phyloP scores from a whole-genome alignment of 2,113 vertebrate genomes.

The Varanus komodoensis region DNA sequence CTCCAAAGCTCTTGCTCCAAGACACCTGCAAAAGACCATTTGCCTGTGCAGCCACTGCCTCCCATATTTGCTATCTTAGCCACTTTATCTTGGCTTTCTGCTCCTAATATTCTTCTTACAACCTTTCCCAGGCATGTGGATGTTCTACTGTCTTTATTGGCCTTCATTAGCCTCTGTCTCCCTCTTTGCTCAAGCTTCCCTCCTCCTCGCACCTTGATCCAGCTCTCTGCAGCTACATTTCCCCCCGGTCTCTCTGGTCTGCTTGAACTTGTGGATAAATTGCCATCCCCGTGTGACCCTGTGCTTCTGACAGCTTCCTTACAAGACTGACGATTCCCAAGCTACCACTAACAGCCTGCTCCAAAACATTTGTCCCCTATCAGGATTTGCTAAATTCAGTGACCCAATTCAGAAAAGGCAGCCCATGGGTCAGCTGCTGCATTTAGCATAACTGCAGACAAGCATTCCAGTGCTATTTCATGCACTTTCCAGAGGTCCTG shows the following conservation, averaged over 20 bases:
- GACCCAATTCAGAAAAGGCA: neutral
- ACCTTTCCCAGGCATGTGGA: no score
- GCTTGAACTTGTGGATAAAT: neutral
- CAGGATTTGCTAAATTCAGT: neutral
- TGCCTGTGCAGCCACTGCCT: neutral
- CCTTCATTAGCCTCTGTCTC: neutral
- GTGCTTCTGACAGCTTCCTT: constrained; percentile 7
- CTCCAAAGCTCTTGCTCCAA: neutral
- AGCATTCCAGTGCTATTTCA: neutral
- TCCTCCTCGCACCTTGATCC: neutral
- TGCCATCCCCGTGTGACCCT: neutral
- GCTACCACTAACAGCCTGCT: neutral
- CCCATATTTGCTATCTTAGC: no score
- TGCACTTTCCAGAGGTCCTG: neutral
- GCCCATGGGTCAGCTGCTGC: neutral
- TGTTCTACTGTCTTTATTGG: neutral
- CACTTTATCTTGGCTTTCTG: neutral
- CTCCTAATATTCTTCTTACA: neutral
- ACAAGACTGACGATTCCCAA: neutral
- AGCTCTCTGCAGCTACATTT: neutral
- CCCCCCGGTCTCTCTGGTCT: neutral
- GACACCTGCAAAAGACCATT: neutral
- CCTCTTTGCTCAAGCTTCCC: neutral
- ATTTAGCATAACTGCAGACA: no score
- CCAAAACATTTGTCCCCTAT: neutral